These are phyloP conservation scores for Ibycter americanus DNA, from an alignment of 2,797 vertebrate genomes.

Conservation along the genomic window DNA sequence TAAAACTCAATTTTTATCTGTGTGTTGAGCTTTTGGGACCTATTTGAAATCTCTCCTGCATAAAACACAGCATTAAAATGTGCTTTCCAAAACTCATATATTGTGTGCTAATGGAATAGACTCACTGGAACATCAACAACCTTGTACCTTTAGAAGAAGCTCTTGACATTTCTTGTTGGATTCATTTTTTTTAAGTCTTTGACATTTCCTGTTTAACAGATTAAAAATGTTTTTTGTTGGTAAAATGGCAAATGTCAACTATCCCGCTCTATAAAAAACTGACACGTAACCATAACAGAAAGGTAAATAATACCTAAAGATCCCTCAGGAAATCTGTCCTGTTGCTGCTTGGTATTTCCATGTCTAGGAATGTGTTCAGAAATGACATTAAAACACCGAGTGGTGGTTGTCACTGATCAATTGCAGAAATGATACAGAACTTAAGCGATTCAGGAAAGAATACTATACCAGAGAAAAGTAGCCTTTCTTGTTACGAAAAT, in stretches of 20 bases:
- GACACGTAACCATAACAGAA: not conserved
- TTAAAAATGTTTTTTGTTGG: not conserved
- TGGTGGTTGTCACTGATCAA: not conserved
- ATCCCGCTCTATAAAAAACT: not conserved
- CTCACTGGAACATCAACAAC: not conserved
- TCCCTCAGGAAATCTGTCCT: not conserved
- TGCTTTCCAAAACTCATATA: not conserved
- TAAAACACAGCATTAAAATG: not conserved
- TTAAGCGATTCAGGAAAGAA: not conserved
- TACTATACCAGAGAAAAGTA: not conserved
- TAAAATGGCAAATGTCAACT: not conserved
- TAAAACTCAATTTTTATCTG: not conserved
- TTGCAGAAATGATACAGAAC: not conserved
- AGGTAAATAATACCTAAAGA: not conserved
- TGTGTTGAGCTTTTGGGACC: not conserved
- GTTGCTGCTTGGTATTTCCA: not conserved
- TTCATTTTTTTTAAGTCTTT: not conserved
- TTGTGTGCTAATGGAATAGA: not conserved
- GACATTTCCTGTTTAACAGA: conserved; percentile 7
- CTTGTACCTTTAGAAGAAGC: not conserved
- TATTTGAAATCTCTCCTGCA: not conserved
- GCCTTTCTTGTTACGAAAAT: not conserved
- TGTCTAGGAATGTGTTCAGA: not conserved
- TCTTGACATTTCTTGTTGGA: not conserved
- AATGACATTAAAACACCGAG: not conserved